Evolutionary conservation across 2,797 vertebrate species (phyloP), one percentile per base, ranked within the genome.

Genomic region (Enteromius radiatus): DNA sequence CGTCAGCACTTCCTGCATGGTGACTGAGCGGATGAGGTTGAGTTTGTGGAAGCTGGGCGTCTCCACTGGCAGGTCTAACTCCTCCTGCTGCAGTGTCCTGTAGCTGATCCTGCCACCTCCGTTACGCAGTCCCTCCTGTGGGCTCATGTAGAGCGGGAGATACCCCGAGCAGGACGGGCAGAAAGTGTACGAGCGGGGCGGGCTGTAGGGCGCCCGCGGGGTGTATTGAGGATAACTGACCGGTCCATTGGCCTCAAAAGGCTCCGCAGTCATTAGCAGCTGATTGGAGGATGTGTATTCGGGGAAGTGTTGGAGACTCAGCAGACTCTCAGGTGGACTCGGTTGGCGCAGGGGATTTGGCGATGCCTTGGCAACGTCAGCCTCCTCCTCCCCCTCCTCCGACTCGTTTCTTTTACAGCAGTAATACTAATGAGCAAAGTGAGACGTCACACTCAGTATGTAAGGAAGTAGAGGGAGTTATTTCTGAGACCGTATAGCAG

Each of bases 351-450:
- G 59, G 73, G 85, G 85, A 80, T 26, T 82, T 17, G 78, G 59
- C 17, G 82, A 80, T 38, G 84, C 43, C 71, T 74, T 85, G 71
- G 87, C 80, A 2, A 92, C 84, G 56, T 94, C 93, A 0, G 92
- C 95, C 89, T 85, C 82, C 65, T 89, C 92, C 86, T 97, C 96
- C 67, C 95, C 98, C 91, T 96, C 96, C 91, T 97, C 96, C 0
- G 95, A 93, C 87, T 96, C 96, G 89, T 96, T 96, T 91, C 93
- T 96, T 94, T 96, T 99, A 93, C 97, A 98, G 93, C 98, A 99
- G 93, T 98, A 98, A 90, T 99, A 99, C 98, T 99, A 88, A 33
- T n/a, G 26, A 67, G 26, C 65, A 33, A 10, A 54, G 4, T 64
- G 9, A 15, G 79, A 61, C 0, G 23, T 63, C 73, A 59, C 52